Evolutionary conservation across 30 jellyfish, hydroid and myxozoan genomes (phyloP).

Genomic region (Pelagia noctiluca): DNA sequence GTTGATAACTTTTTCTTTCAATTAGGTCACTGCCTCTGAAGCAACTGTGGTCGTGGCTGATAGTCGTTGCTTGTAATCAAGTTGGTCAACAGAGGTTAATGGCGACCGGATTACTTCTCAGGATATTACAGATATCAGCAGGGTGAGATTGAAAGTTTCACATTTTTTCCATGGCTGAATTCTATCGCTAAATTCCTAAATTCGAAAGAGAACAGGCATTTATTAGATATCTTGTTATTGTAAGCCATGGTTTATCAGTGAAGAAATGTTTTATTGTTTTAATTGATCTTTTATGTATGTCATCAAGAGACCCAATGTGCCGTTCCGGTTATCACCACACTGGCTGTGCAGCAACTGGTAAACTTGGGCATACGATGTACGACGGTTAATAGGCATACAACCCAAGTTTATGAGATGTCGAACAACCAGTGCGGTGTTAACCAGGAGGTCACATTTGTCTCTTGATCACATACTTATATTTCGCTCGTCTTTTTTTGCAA

Average conservation of each 20-base stretch:
- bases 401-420: too few species aligned
- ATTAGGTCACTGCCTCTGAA: conserved; percentile 84
- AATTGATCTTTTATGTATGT: too few species aligned
- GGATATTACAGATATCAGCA: conserved; percentile 94
- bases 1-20: background rate
- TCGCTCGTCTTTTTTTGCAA: background rate
- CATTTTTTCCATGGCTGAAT: background rate
- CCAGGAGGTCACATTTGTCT: too few species aligned
- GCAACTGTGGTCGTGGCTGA: conserved; percentile 96
- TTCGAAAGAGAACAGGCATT: background rate
- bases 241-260: too few species aligned
- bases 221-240: background rate
- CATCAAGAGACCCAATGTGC: too few species aligned
- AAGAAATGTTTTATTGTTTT: too few species aligned
- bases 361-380: too few species aligned
- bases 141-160: conserved; percentile 63
- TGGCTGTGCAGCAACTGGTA: too few species aligned
- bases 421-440: too few species aligned
- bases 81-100: conserved; percentile 95
- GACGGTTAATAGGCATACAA: too few species aligned
- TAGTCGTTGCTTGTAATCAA: conserved; percentile 96
- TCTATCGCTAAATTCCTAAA: background rate
- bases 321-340: too few species aligned
- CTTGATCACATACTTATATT: background rate
- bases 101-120: conserved; percentile 95